These are phyloP conservation scores for Andrena cerasifolii DNA, from an alignment of 1,140 invertebrate genomes.

Conservation along the genomic window DNA sequence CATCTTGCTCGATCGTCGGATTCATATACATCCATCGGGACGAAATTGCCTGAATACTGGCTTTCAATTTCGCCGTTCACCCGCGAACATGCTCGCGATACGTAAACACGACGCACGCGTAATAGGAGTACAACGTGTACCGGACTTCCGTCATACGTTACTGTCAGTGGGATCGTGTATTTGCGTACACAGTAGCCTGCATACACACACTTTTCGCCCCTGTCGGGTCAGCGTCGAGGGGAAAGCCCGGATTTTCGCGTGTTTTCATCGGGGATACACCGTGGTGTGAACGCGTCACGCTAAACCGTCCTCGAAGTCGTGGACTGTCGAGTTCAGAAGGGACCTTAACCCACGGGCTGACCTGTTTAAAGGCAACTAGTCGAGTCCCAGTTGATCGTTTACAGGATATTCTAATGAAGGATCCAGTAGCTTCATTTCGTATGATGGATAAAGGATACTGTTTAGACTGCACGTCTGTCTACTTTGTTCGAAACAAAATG, in stretches of 20 bases:
- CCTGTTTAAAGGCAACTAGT: background rate
- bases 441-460: no score
- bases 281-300: constrained; percentile 5
- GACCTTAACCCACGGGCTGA: constrained; percentile 6
- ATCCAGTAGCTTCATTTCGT: no score
- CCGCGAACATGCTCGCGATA: constrained; percentile 17
- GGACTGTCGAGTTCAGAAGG: background rate
- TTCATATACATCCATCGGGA: constrained; percentile 15
- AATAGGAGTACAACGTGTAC: constrained; percentile 41
- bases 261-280: constrained; percentile 20
- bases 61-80: constrained; percentile 46
- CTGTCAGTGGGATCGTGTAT: constrained; percentile 40
- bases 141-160: constrained; percentile 56
- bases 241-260: constrained; percentile 28
- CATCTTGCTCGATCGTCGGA: constrained; percentile 16
- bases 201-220: constrained; percentile 9
- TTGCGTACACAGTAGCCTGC: constrained; percentile 6
- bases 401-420: no score
- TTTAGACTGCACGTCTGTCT: no score
- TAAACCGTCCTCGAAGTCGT: constrained; percentile 26
- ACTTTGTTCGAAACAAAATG: no score
- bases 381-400: background rate
- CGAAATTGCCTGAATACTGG: constrained; percentile 28
- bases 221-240: background rate
- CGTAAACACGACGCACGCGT: constrained; percentile 30